phyloP scores from a whole-genome alignment of 2,797 vertebrate species.

The Arrhamphus sclerolepis region DNA sequence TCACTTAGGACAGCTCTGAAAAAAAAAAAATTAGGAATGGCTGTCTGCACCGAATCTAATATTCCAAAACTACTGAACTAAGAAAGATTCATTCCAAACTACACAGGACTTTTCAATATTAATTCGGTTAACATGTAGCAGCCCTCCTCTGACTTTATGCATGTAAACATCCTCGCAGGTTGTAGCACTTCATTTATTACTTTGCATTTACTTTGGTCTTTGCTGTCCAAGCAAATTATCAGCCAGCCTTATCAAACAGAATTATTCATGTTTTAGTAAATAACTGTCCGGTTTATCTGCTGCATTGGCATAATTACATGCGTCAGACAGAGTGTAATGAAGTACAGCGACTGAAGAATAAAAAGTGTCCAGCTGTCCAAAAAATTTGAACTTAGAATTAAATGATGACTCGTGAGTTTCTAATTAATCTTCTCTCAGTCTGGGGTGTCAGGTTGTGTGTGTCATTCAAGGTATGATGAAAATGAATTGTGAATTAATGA shows the following conservation, averaged over 20 bases:
- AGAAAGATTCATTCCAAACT: constrained; percentile 1
- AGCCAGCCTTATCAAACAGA: no score
- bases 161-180: constrained; percentile 19
- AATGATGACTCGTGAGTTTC: no score
- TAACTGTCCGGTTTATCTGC: background rate
- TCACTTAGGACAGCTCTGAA: background rate
- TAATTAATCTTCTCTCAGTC: no score
- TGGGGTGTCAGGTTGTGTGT: no score
- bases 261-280: constrained; percentile 1
- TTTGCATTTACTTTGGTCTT: constrained; percentile 9
- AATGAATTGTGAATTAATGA: no score
- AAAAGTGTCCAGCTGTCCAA: background rate
- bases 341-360: background rate
- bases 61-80: constrained; percentile 32
- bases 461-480: no score
- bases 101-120: constrained; percentile 32
- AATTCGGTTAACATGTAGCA: constrained; percentile 23
- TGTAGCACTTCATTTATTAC: background rate
- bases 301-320: no score
- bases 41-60: constrained; percentile 7
- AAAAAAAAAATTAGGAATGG: constrained; percentile 19
- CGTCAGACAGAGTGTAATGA: no score
- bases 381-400: no score
- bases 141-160: constrained; percentile 20
- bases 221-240: background rate